Base-by-base conservation (phyloP, 2,888 invertebrate genomes). In the Diaperis boleti region DNA sequence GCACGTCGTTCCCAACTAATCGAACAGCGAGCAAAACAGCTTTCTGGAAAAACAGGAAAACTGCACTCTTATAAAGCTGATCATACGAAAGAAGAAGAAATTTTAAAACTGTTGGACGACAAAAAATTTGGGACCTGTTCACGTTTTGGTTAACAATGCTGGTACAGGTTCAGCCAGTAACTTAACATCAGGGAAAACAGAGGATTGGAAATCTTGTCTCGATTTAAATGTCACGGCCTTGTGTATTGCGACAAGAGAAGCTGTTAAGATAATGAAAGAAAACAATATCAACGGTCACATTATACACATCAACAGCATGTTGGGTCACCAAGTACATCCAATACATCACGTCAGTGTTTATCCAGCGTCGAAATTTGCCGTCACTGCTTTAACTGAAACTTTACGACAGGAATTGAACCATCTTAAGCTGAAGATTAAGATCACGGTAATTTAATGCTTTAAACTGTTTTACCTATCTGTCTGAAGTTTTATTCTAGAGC, bases 91-190 rank as follows among this genome's bases (percentile, higher is more conserved):
- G 73, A 73, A 60, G 69, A 70, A 11, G 74, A 73, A 11, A 67
- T 75, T 35, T 14, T 73, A 4, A 62, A 64, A 22, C 54, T 70
- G 0, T 74, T 75, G 72, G 72, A 65, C 69, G 7, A 64, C 63
- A 3, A 66, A 65, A 0, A 67, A 74, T 33, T 60, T 74, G 2
- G 75, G 74, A 7, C 65, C 67, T 0, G 64, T 75, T 8, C 68
- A 73, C 39, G 68, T 75, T 35, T 64, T 74, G 1, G 55, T 75
- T 17, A 75, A 73, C 59, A 73, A 69, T 44, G 74, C 75, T 6
- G 73, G 73, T 1, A n/a, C 71, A 17, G 62, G 59, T 5, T 59
- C 63, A 47, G 52, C 65, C 5, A 55, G 64, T 1, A 59, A 35
- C 10, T 45, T 72, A 18, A 63, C 55, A 8, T 67, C 70, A 45